Evolutionary conservation across 2,888 invertebrate species (phyloP), one percentile per base, ranked within the genome.

Genomic region (Selenia dentaria): DNA sequence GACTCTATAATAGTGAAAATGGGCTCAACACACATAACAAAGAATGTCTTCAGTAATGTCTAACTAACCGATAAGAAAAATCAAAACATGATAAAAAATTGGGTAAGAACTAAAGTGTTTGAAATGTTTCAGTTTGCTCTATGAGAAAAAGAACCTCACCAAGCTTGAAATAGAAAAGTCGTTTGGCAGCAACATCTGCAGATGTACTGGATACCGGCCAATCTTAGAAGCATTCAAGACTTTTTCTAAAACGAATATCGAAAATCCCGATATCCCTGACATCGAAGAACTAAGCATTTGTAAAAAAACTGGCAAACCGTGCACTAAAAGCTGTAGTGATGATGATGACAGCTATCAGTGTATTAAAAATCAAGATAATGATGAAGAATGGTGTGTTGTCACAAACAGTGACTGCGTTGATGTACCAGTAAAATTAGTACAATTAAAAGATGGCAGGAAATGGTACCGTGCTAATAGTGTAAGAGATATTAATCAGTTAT

Each of bases 161-260:
- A 92, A 92, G 91, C 75, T 92, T 47, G 92, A 94, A 57, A 91
- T 95, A 3, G 95, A 95, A 72, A 91, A 94, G 51, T 91, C 93
- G 0, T 94, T 95, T 58, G 94, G 93, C n/a, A 93, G 95, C 24
- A 95, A 95, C 57, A 90, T 95, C 27, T 95, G 95, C 57, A 88
- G 95, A 24, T 95, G 95, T 62, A 95, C 95, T 0, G 94, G 94
- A 0, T 94, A 93, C 60, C 77, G 94, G 32, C 91, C 94, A 0
- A 94, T 94, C 27, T 50, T 92, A 1, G 91, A 93, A 46, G 93
- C 93, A 0, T 93, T 94, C 67, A 94, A 94, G 62, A 91, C 91
- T 0, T 85, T 94, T 33, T 92, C 92, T 2, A 79, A 63, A 37
- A 92, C 92, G 57, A 80, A 86, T 1, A 70, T 74, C 0, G 62